These are phyloP conservation scores for Phoeniculus purpureus DNA, from an alignment of 2,797 vertebrate species.

Conservation along the genomic window DNA sequence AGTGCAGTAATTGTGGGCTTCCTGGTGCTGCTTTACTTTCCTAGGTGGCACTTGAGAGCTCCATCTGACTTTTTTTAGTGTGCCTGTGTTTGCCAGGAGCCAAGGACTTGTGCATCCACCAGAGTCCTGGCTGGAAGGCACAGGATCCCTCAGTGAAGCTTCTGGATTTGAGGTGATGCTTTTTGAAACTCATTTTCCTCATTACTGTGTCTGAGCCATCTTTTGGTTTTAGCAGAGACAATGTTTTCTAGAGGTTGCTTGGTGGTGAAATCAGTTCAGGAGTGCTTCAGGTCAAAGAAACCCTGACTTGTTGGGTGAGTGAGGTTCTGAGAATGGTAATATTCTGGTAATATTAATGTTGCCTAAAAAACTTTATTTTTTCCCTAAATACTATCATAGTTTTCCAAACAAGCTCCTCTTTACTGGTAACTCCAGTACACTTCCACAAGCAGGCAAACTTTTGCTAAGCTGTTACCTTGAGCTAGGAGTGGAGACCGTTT, in stretches of 20 bases:
- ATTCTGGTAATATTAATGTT: no score
- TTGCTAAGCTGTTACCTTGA: not conserved
- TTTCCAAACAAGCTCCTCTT: no score
- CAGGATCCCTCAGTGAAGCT: not conserved
- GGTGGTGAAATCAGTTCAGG: not conserved
- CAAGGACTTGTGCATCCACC: no score
- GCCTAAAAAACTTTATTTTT: no score
- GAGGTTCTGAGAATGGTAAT: no score
- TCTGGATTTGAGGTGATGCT: not conserved
- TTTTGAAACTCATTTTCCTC: not conserved
- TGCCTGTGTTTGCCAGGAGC: not conserved
- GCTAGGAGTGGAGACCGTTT: not conserved
- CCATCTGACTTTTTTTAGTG: not conserved
- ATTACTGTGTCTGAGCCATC: not conserved
- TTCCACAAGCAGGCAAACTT: not conserved
- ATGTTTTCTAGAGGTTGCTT: not conserved
- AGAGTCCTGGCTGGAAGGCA: not conserved
- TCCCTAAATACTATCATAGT: no score
- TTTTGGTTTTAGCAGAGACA: not conserved
- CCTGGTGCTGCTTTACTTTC: not conserved
- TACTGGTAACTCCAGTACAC: no score
- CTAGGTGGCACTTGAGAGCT: not conserved
- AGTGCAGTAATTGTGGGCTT: not conserved
- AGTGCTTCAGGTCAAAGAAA: not conserved
- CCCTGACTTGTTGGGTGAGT: no score